These are phyloP conservation scores for Hepsetus odoe DNA, from an alignment of 2,113 vertebrate genomes.

Conservation along the genomic window DNA sequence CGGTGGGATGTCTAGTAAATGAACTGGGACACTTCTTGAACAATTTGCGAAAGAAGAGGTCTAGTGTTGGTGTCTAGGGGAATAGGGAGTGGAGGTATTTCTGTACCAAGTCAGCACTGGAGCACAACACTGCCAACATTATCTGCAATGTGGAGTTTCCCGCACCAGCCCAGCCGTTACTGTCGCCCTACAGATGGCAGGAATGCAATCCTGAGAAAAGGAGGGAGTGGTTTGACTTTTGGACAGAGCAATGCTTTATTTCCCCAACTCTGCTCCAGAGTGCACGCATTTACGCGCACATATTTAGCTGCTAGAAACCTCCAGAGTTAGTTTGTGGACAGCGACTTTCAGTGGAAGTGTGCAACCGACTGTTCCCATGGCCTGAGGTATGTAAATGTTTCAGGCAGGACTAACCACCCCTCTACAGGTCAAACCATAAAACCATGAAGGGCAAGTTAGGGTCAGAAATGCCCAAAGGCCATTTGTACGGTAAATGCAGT, in stretches of 20 bases:
- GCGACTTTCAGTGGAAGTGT: conserved; percentile 11
- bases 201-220: conserved; percentile 27
- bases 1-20: background rate
- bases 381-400: conserved; percentile 37
- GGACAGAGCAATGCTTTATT: background rate
- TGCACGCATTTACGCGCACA: background rate
- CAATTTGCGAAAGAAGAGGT: background rate
- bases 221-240: background rate
- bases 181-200: conserved; percentile 11
- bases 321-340: conserved; percentile 2
- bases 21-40: background rate
- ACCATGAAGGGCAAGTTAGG: conserved; percentile 1
- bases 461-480: conserved; percentile 14
- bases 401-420: conserved; percentile 2
- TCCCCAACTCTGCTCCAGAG: background rate
- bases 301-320: conserved; percentile 5
- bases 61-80: background rate
- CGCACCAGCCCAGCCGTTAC: background rate
- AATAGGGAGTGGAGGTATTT: conserved; percentile 1
- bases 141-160: conserved; percentile 24
- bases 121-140: conserved; percentile 21
- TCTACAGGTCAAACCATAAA: conserved; percentile 11
- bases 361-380: conserved; percentile 15
- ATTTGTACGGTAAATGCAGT: conserved; percentile 14
- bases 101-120: background rate